phyloP scores from a whole-genome alignment of 2,113 vertebrate species.

The Uria lomvia region DNA sequence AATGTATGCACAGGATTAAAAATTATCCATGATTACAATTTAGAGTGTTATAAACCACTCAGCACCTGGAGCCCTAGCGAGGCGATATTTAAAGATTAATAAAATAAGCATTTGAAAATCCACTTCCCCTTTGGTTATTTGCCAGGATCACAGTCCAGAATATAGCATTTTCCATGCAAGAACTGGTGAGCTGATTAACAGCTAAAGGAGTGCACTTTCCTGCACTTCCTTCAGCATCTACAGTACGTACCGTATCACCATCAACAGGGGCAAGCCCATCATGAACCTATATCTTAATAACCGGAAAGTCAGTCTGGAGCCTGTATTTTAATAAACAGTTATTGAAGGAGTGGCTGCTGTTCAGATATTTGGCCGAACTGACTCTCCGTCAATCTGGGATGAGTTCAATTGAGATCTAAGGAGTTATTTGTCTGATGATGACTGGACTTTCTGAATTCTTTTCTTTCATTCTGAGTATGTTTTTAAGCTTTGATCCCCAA shows the following conservation, averaged over 20 bases:
- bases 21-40: constrained; percentile 63
- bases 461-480: neutral
- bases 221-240: neutral
- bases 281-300: neutral
- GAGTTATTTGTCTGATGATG: neutral
- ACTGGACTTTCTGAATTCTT: neutral
- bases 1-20: constrained; percentile 57
- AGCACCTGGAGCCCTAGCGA: constrained; percentile 40
- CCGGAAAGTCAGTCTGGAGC: neutral
- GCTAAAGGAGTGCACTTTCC: constrained; percentile 13
- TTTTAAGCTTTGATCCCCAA: neutral
- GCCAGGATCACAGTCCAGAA: constrained; percentile 55
- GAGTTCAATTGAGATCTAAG: neutral
- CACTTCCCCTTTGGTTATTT: constrained; percentile 61
- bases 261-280: neutral
- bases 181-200: constrained; percentile 55
- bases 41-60: constrained; percentile 66
- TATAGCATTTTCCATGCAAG: constrained; percentile 11
- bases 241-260: neutral
- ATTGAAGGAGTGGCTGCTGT: neutral
- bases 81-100: constrained; percentile 59
- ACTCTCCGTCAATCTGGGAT: neutral
- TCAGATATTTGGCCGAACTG: neutral
- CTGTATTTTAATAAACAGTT: neutral
- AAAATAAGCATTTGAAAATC: constrained; percentile 67